Base-by-base conservation (phyloP, 2,888 invertebrate species). In the Calliscelio sp. region DNA sequence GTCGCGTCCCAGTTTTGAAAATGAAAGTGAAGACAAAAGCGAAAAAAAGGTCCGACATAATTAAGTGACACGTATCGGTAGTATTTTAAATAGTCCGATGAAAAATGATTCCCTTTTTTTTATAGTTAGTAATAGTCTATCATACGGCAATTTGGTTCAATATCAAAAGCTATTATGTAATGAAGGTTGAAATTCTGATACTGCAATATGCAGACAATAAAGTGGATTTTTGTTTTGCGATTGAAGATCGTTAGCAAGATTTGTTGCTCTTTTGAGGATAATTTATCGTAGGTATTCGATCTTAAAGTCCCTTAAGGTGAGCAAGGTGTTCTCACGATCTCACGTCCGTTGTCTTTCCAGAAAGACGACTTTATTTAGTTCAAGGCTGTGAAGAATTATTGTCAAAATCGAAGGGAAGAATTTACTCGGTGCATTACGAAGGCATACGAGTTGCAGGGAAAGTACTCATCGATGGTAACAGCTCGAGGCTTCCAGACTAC, bases 301-400 rank as follows among this genome's bases (percentile, higher is more conserved):
- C 80, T 66, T 24, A 38, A 59, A 65, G 51, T 63, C 65, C 59
- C 63, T 77, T 73, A 70, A 85, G 78, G 85, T 79, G 75, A 85
- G 55, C 78, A 41, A 84, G 74, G 55, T 63, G 63, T 73, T 79
- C 75, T 65, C 83, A 81, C 78, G 66, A 81, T 84, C 66, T 63
- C 66, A 44, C 63, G 74, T 63, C 51, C 65, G 74, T 66, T 66
- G 79, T 86, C 81, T 85, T 86, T 86, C 83, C 81, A 84, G 86
- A 85, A 85, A 85, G 81, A 81, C 83, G 81, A 85, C 84, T 87
- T 82, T 84, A 88, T 87, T 84, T 86, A 85, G 88, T 86, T 86
- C 87, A 88, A 88, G 88, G 88, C 66, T 82, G 68, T 38, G 28
- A 74, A 55, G 83, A 81, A 83, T 85, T 84, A 75, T 81, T 85